Evolutionary conservation across 1,140 invertebrate genomes (phyloP).

Genomic region (Tribolium madens): DNA sequence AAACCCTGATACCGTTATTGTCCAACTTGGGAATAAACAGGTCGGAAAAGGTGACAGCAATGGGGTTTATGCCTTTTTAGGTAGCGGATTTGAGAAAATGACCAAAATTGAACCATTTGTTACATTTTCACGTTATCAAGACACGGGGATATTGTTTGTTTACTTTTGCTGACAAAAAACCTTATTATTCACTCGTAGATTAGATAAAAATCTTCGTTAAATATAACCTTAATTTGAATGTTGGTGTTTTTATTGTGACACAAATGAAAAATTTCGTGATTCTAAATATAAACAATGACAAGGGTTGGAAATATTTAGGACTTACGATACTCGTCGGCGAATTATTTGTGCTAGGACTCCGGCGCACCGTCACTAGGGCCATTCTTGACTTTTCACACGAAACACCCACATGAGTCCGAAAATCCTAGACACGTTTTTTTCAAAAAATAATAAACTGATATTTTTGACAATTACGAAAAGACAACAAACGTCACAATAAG

Average conservation of each 20-base stretch:
- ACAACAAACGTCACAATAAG: constrained; percentile 53
- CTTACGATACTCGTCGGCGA: constrained; percentile 73
- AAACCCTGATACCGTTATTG: constrained; percentile 53
- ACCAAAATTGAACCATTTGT: background rate
- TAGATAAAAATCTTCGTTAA: constrained; percentile 24
- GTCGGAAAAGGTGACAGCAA: constrained; percentile 29
- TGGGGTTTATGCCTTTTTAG: constrained; percentile 22
- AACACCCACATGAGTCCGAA: background rate
- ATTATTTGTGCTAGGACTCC: constrained; percentile 76
- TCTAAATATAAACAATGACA: constrained; percentile 38
- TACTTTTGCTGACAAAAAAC: background rate
- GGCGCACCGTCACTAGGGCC: constrained; percentile 79
- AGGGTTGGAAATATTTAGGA: constrained; percentile 29
- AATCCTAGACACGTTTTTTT: background rate
- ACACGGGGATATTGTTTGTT: background rate
- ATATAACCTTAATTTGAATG: background rate
- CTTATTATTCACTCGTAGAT: background rate
- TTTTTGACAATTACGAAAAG: constrained; percentile 41
- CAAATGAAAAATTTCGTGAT: background rate
- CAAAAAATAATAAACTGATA: constrained; percentile 28
- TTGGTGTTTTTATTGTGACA: background rate
- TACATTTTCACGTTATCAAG: background rate
- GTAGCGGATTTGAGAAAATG: background rate
- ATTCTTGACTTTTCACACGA: constrained; percentile 62
- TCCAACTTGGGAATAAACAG: constrained; percentile 41